Percentiles rank a stretch among this genome's conserved stretches.
These are phyloP conservation scores for Microtus pennsylvanicus DNA, from an alignment of 2,113 vertebrate genomes.

Conservation along the genomic window DNA sequence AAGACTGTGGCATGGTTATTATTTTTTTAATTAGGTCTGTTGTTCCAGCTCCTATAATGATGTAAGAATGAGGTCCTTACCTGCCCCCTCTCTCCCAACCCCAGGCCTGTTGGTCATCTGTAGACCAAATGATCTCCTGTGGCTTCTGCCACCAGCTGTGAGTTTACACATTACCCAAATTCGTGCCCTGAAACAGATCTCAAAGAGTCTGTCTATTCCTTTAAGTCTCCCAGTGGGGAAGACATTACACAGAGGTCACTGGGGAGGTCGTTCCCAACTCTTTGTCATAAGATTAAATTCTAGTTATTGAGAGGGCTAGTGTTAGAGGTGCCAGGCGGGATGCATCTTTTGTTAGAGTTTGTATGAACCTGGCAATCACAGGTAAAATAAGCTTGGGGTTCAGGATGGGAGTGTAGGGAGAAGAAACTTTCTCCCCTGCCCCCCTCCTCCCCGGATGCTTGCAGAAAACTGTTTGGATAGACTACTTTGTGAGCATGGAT, in stretches of 20 bases:
- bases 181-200: conserved; percentile 68
- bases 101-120: background rate
- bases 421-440: conserved; percentile 5
- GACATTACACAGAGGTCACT: conserved; percentile 47
- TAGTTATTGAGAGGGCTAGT: conserved; percentile 76
- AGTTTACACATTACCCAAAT: conserved; percentile 36
- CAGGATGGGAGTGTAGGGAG: conserved; percentile 43
- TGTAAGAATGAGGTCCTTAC: too few relatives aligned
- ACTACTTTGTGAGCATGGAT: conserved; percentile 58
- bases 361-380: conserved; percentile 29
- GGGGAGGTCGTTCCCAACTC: conserved; percentile 71
- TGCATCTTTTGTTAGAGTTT: conserved; percentile 79
- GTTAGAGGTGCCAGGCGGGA: conserved; percentile 62
- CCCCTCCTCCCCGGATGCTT: conserved; percentile 60
- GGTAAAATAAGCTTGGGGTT: conserved; percentile 51
- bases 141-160: conserved; percentile 33
- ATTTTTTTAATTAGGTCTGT: background rate
- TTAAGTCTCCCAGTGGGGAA: conserved; percentile 49
- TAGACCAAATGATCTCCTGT: background rate
- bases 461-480: conserved; percentile 64
- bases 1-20: background rate
- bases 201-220: conserved; percentile 69
- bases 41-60: background rate
- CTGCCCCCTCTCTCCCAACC: background rate
- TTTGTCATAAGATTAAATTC: conserved; percentile 77